These are phyloP conservation scores for Dicerorhinus sumatrensis DNA, from an alignment of 2,113 vertebrate genomes.

Conservation along the genomic window DNA sequence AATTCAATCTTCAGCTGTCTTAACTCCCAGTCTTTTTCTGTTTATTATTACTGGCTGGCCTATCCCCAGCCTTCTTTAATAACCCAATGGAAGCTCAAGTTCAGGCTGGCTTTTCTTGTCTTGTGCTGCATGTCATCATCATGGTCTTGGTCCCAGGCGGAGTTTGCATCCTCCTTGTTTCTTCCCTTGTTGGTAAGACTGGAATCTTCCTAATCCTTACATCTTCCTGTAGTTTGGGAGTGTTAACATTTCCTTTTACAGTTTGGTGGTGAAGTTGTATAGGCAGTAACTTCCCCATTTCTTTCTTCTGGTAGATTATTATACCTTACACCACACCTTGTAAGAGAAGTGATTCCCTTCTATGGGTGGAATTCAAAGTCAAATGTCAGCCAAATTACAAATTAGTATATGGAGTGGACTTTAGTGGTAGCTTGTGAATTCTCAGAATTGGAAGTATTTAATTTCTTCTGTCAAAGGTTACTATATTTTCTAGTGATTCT, in stretches of 20 bases:
- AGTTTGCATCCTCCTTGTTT: background rate
- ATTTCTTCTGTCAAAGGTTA: background rate
- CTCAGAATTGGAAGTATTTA: conserved; percentile 6
- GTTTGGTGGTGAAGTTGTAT: background rate
- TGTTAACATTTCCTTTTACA: background rate
- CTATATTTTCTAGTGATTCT: background rate
- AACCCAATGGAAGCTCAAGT: background rate
- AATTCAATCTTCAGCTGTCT: background rate
- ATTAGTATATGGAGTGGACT: background rate
- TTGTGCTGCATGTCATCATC: background rate
- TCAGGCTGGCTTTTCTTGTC: background rate
- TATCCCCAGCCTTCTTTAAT: background rate
- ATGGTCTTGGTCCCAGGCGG: background rate
- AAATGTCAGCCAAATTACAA: background rate
- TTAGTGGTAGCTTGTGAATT: background rate
- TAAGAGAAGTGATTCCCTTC: background rate
- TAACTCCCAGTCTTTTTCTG: background rate
- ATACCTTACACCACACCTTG: background rate
- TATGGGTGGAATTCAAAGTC: background rate
- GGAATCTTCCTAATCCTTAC: background rate
- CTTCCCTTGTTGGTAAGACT: background rate
- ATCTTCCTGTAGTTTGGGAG: background rate
- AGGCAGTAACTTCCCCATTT: background rate
- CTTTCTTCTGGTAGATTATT: background rate
- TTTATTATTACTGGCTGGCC: background rate